A percentile compares a stretch with the other conserved stretches of the same genome.
These are phyloP conservation scores for Drosophila insularis DNA, from an alignment of 1,140 invertebrate genomes.

Conservation along the genomic window DNA sequence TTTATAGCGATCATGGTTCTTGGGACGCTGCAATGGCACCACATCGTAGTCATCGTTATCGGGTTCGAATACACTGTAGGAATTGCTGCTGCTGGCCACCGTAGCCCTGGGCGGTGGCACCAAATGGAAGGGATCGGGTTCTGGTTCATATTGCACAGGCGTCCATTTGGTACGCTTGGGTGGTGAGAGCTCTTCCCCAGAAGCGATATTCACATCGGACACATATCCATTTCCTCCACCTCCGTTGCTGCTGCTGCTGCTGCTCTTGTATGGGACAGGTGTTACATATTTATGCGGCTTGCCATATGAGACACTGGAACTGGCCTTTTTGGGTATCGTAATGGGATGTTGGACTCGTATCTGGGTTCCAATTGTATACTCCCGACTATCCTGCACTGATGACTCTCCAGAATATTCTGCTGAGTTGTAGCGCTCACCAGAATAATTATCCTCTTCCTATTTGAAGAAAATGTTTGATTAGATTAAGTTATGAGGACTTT, in stretches of 20 bases:
- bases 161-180: slow-evolving; percentile 62
- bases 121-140: slow-evolving; percentile 70
- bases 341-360: slow-evolving; percentile 79
- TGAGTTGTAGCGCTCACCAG: slow-evolving; percentile 65
- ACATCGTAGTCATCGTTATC: slow-evolving; percentile 71
- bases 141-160: slow-evolving; percentile 56
- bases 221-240: slow-evolving; percentile 25
- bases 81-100: slow-evolving; percentile 41
- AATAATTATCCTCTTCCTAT: slow-evolving; percentile 74
- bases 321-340: slow-evolving; percentile 66
- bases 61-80: slow-evolving; percentile 69
- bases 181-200: slow-evolving; percentile 47
- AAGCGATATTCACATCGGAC: slow-evolving; percentile 38
- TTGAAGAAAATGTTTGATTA: not conserved
- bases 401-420: slow-evolving; percentile 66
- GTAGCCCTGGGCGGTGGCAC: slow-evolving; percentile 65
- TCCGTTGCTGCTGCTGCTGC: not conserved
- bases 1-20: slow-evolving; percentile 67
- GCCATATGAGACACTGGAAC: slow-evolving; percentile 35
- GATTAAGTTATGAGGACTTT: not conserved
- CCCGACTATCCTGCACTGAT: slow-evolving; percentile 61
- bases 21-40: slow-evolving; percentile 33
- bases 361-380: slow-evolving; percentile 77
- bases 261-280: slow-evolving; percentile 51
- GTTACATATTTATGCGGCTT: slow-evolving; percentile 57